phyloP scores from a whole-genome alignment of 2,797 vertebrate species.

The Falco naumanni region DNA sequence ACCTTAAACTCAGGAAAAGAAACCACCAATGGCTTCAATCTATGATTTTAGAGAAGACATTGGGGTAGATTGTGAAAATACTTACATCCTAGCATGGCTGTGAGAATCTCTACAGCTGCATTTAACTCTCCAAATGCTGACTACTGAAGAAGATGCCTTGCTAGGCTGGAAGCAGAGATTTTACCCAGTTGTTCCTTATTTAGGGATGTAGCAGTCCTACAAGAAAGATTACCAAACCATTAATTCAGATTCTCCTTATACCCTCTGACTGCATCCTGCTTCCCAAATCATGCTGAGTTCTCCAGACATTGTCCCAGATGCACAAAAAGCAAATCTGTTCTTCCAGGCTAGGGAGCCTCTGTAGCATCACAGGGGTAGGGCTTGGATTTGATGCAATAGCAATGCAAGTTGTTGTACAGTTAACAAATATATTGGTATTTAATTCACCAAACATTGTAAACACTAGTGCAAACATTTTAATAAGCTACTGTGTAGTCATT shows the following conservation, averaged over 20 bases:
- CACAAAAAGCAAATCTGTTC: neutral
- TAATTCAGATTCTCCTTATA: neutral
- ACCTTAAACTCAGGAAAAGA: neutral
- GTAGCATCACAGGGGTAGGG: neutral
- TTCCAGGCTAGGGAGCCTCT: neutral
- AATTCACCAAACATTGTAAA: conserved; percentile 36
- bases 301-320: neutral
- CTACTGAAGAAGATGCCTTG: neutral
- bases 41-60: neutral
- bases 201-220: neutral
- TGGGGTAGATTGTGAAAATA: neutral
- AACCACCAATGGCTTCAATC: neutral
- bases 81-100: neutral
- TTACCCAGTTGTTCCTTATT: neutral
- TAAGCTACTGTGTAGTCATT: conserved; percentile 47
- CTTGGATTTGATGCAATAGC: neutral
- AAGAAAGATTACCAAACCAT: neutral
- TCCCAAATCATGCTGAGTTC: neutral
- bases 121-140: neutral
- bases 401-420: neutral
- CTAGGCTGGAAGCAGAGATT: neutral
- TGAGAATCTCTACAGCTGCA: neutral
- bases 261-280: neutral
- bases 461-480: conserved; percentile 49
- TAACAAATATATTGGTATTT: conserved; percentile 39